phyloP scores from a whole-genome alignment of 2,797 vertebrate genomes.

The Notamacropus eugenii region DNA sequence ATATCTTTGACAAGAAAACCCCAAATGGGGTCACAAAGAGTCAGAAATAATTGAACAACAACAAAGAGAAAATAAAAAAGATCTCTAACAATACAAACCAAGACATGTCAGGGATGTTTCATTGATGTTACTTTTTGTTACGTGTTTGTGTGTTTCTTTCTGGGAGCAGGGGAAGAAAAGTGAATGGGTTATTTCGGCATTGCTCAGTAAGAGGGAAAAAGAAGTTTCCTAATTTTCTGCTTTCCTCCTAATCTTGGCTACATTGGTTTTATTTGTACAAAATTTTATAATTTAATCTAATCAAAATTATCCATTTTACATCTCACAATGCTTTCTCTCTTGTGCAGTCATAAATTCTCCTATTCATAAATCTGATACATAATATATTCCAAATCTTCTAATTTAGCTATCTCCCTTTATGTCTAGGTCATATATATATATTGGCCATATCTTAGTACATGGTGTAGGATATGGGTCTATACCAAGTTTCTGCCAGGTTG shows the following conservation, averaged over 20 bases:
- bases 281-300: background rate
- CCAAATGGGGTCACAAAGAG: background rate
- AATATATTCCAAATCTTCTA: background rate
- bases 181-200: background rate
- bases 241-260: too few species aligned
- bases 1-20: background rate
- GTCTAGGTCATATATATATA: background rate
- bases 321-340: background rate
- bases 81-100: background rate
- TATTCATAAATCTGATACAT: background rate
- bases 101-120: background rate
- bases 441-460: background rate
- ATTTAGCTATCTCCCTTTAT: background rate
- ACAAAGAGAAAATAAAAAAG: background rate
- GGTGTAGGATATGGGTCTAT: too few species aligned
- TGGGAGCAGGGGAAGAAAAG: background rate
- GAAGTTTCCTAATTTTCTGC: too few species aligned
- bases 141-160: background rate
- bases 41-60: background rate
- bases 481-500: too few species aligned
- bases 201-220: background rate
- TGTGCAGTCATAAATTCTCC: background rate
- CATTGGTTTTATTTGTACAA: background rate
- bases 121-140: background rate
- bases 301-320: background rate